Percentiles rank a stretch among this genome's conserved stretches.
Conservation (phyloP, 2,888 invertebrate species). For the Cybosia mesomella region DNA sequence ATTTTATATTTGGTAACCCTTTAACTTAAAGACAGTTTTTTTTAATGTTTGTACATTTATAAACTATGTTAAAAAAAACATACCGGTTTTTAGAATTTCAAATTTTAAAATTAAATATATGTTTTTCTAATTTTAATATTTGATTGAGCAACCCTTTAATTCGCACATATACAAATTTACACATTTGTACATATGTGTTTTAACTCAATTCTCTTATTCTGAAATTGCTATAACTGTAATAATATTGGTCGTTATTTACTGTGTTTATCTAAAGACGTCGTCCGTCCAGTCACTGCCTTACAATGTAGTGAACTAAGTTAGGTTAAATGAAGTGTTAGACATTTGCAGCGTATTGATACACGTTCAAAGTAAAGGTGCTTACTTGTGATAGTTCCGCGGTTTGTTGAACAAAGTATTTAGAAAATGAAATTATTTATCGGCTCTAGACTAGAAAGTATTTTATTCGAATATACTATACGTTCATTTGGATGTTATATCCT, state of each 20-base stretch:
- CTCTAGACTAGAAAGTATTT: slow-evolving; percentile 13
- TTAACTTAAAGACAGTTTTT: not conserved
- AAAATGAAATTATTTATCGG: slow-evolving; percentile 24
- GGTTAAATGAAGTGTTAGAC: not conserved
- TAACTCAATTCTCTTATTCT: not conserved
- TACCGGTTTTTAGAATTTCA: too few relatives aligned
- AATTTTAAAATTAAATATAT: too few relatives aligned
- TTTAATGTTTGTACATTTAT: too few relatives aligned
- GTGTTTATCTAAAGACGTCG: slow-evolving; percentile 22
- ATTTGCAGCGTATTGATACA: slow-evolving; percentile 24
- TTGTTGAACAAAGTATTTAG: slow-evolving; percentile 41
- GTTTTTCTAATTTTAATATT: too few relatives aligned
- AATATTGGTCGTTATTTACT: slow-evolving; percentile 10
- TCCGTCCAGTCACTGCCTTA: slow-evolving; percentile 63
- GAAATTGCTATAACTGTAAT: not conserved
- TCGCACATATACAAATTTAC: not conserved
- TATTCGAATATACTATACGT: slow-evolving; percentile 5
- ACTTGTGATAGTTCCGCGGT: slow-evolving; percentile 49
- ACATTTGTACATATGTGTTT: not conserved
- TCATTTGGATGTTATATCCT: not conserved
- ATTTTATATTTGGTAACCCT: not conserved
- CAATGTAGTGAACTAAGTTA: slow-evolving; percentile 16
- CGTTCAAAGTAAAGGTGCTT: slow-evolving; percentile 38
- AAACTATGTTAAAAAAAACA: not conserved
- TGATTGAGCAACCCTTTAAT: too few relatives aligned